A percentile compares a stretch with the other conserved stretches of the same genome.
Conservation (phyloP, 2,113 vertebrate genomes). For the human region GRCh38 chr17:80587001-80587500, state of each 20-base stretch:
- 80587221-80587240: neutral
- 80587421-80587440: neutral
- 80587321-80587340: neutral
- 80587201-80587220: neutral
- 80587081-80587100: neutral
- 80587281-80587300: neutral
- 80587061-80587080: accelerated
- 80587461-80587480: neutral
- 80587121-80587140: neutral
- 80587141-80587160: neutral
- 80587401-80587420: neutral
- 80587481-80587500: accelerated
- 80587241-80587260: neutral
- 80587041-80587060: neutral
- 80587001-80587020: neutral
- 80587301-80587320: neutral
- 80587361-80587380: neutral
- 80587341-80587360: accelerated
- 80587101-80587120: neutral
- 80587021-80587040: neutral
- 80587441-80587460: too few relatives aligned
- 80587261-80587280: neutral
- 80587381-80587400: accelerated
- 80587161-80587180: neutral
- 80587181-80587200: too few relatives aligned